Evolutionary conservation across 2,888 invertebrate species (phyloP), one percentile per base, ranked within the genome.

Genomic region (Pyralis farinalis): DNA sequence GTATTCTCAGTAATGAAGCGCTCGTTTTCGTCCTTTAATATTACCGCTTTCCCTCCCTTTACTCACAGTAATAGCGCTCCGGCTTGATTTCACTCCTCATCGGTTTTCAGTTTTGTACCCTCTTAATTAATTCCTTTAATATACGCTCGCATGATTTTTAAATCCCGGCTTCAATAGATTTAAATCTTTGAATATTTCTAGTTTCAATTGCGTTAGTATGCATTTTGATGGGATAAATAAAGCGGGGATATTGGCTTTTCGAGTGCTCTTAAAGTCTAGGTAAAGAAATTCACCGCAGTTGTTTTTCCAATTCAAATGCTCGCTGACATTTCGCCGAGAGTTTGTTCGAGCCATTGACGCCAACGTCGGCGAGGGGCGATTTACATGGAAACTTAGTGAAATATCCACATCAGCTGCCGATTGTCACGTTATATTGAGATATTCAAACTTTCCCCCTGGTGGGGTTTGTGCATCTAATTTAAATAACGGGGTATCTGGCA

Each of bases 11-110:
- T 85, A 86, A 88, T 87, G 83, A 86, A 84, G 68, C 74, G 82
- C 77, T 81, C 86, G 81, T 86, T 86, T 79, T 79, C 84, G 76
- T 80, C 71, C 77, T 78, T 75, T 80, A 81, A 81, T 83, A 83
- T 79, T 64, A 63, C 79, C 74, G 78, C 71, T 82, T 76, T 69
- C 56, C 63, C 69, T 76, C 75, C 64, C 73, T 76, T 74, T 74
- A 73, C 74, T 77, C 74, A 69, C 66, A 61, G 61, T 77, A 70
- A 78, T 74, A 64, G 71, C 66, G 53, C 66, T 69, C 65, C 54
- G 62, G 71, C 74, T 78, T 71, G 73, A 80, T 82, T 83, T 78
- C 68, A 71, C 71, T 71, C 66, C 70, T 65, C 69, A 58, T 75
- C 63, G 69, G 64, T 72, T 74, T 55, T 58, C 55, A 53, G 51